phyloP scores from a whole-genome alignment of 2,113 vertebrate species.

The Melanerpes formicivorus region DNA sequence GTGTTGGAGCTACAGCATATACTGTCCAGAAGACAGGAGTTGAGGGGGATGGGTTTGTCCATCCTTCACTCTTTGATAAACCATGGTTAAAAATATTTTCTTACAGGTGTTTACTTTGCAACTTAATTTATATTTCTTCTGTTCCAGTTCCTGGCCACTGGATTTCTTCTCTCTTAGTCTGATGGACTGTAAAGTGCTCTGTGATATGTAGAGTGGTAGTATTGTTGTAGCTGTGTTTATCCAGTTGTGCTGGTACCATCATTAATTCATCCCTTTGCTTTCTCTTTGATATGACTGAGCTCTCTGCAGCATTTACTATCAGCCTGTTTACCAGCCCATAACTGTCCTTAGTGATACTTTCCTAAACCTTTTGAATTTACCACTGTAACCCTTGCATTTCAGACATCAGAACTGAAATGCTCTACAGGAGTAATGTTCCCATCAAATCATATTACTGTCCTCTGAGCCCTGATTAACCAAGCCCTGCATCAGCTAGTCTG shows the following conservation, averaged over 20 bases:
- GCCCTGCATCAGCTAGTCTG: conserved; percentile 17
- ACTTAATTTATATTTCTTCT: background rate
- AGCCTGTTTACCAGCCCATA: background rate
- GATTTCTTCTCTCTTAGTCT: background rate
- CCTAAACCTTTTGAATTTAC: conserved; percentile 9
- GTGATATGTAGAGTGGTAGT: background rate
- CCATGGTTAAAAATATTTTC: background rate
- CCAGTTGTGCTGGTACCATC: background rate
- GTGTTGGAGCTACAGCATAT: background rate
- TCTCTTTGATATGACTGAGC: background rate
- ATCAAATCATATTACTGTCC: background rate
- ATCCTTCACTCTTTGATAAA: background rate
- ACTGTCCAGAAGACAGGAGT: background rate
- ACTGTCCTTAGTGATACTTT: background rate
- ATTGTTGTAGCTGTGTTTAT: background rate
- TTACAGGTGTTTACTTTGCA: background rate
- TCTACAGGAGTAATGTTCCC: background rate
- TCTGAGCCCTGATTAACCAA: conserved; percentile 14
- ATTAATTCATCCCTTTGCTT: background rate
- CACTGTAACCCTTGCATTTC: background rate
- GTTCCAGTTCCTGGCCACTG: background rate
- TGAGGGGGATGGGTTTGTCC: background rate
- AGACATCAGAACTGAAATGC: background rate
- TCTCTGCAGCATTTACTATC: background rate
- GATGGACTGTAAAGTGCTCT: background rate